Conservation (phyloP, 2,113 vertebrate species). For the Beaufortia kweichowensis region DNA sequence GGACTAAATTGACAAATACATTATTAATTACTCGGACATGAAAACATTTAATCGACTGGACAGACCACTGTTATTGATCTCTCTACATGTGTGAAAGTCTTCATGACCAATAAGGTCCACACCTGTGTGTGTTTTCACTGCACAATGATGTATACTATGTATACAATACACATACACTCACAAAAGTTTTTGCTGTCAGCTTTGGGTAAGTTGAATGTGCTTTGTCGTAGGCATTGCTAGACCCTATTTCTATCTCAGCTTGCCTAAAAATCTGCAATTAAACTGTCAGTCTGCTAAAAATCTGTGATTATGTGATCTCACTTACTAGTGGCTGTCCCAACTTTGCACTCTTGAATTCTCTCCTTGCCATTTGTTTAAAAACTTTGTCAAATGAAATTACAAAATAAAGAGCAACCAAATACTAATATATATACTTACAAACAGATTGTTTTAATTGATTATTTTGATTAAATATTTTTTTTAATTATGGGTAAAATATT, state of each 20-base stretch:
- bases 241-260: background rate
- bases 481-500: too few species aligned
- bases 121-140: background rate
- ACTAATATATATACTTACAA: too few species aligned
- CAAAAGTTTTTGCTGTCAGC: background rate
- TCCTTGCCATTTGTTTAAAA: background rate
- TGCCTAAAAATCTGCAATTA: background rate
- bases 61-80: slow-evolving; percentile 9
- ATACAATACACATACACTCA: background rate
- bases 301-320: background rate
- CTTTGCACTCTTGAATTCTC: background rate
- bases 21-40: slow-evolving; percentile 29
- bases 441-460: too few species aligned
- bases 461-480: too few species aligned
- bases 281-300: background rate
- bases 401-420: too few species aligned
- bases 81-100: background rate
- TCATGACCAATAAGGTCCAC: background rate
- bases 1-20: slow-evolving; percentile 24
- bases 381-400: too few species aligned
- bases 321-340: background rate
- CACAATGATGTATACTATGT: background rate
- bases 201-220: too few species aligned
- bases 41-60: slow-evolving; percentile 1
- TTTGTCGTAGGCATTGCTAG: background rate